Base-by-base conservation (phyloP, 1,140 invertebrate genomes). In the Chlorops oryzae region DNA sequence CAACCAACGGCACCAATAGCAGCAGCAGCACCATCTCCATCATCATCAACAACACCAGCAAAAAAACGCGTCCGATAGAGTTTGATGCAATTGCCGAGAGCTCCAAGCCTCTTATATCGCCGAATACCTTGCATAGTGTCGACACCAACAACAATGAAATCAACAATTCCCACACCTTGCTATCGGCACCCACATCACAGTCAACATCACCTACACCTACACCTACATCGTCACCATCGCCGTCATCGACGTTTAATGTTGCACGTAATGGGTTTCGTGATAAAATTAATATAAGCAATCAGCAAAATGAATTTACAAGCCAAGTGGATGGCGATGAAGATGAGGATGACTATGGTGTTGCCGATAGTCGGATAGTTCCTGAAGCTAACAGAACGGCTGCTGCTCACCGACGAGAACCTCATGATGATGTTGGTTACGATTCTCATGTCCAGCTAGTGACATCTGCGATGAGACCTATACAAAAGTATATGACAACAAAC, bases 211-310 rank as follows among this genome's bases (percentile, higher is more conserved):
- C 28, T n/a, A 32, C 28, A 15, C 28, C 28, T 32, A 9, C 28
- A 32, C 28, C 28, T 15, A 32, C 28, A 10, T 15, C 9, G 28
- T 15, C 28, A 32, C 28, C 28, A 32, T 15, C 28, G 15, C 28
- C 28, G 15, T 15, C 28, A 32, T 15, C 28, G n/a, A n/a, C n/a
- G n/a, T n/a, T n/a, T n/a, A n/a, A n/a, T n/a, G n/a, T n/a, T n/a
- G 23, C 20, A n/a, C 50, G 15, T 40, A 52, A 52, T 40, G 18
- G 44, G 10, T 38, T 49, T 53, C 40, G 32, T 53, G 40, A 53
- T 49, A 32, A 42, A 53, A 53, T 53, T 53, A 49, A 53, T 53
- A 48, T 39, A 38, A 38, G 46, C 46, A 53, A 49, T 49, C 51
- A 53, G 49, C 28, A 23, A 25, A 37, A 49, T 45, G 41, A 39